Evolutionary conservation across 2,113 vertebrate genomes (phyloP).

Genomic region (Planiliza haematocheilus): DNA sequence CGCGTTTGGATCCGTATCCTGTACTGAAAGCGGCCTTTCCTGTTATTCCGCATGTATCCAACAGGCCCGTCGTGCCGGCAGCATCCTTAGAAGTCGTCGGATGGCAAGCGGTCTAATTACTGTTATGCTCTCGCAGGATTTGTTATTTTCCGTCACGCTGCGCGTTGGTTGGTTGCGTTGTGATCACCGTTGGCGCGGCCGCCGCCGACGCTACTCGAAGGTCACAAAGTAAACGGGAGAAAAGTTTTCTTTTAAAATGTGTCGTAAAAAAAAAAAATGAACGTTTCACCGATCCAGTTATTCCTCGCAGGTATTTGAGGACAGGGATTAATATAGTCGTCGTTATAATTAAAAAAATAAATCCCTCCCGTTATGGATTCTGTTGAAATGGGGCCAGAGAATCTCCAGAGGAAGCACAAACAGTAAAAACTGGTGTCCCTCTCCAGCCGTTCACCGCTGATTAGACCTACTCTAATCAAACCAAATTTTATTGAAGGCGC

Average conservation of each 20-base stretch:
- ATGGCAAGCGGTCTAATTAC: neutral
- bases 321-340: conserved; percentile 57
- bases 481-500: conserved; percentile 14
- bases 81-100: neutral
- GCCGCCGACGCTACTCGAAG: conserved; percentile 16
- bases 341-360: conserved; percentile 62
- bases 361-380: conserved; percentile 2
- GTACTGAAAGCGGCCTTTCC: conserved; percentile 62
- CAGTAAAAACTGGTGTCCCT: conserved; percentile 27
- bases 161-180: neutral
- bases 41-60: conserved; percentile 61
- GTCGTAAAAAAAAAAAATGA: conserved; percentile 7
- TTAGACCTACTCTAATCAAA: too few species aligned
- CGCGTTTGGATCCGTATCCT: conserved; percentile 53
- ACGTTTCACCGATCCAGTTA: conserved; percentile 51
- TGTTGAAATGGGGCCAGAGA: conserved; percentile 53
- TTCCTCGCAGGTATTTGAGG: conserved; percentile 39
- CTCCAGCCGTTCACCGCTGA: too few species aligned
- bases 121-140: too few species aligned
- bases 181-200: neutral
- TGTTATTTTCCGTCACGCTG: neutral
- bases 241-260: conserved; percentile 3
- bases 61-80: conserved; percentile 2
- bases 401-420: conserved; percentile 44
- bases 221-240: conserved; percentile 29